Percentiles rank a stretch among this genome's conserved stretches.
phyloP scores from a whole-genome alignment of 2,888 invertebrate genomes.

The Linyphia triangularis region DNA sequence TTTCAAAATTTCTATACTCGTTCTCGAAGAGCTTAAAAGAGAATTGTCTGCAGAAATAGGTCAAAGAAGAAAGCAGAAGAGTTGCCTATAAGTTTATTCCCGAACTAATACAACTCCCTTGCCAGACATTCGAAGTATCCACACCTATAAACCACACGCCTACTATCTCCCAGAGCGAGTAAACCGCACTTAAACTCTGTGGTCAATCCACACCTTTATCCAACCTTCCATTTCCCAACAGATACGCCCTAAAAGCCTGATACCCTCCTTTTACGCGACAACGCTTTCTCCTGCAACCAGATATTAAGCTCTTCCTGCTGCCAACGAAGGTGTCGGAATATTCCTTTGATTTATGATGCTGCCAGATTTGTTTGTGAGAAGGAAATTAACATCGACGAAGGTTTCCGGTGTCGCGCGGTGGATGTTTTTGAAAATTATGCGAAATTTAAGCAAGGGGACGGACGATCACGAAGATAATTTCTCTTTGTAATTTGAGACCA shows the following conservation, averaged over 20 bases:
- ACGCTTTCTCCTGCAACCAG: not conserved
- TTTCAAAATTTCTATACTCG: no score
- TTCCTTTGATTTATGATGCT: slow-evolving; percentile 31
- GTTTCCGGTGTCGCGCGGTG: slow-evolving; percentile 39
- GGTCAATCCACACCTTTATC: slow-evolving; percentile 22
- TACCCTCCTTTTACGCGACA: slow-evolving; percentile 34
- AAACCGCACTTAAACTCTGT: slow-evolving; percentile 38
- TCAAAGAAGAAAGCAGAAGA: no score
- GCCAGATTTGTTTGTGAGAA: slow-evolving; percentile 28
- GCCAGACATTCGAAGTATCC: not conserved
- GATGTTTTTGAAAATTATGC: slow-evolving; percentile 48
- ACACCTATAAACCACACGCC: not conserved
- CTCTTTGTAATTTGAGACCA: slow-evolving; percentile 30
- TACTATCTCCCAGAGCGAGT: not conserved
- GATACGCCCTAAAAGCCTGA: slow-evolving; percentile 43
- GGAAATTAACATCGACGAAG: slow-evolving; percentile 51
- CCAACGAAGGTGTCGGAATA: not conserved
- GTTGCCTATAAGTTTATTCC: not conserved
- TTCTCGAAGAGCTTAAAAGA: not conserved
- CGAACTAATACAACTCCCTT: not conserved
- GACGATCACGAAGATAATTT: slow-evolving; percentile 40
- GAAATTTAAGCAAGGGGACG: slow-evolving; percentile 35
- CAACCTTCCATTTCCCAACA: slow-evolving; percentile 12
- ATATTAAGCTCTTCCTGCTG: slow-evolving; percentile 41
- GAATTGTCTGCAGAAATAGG: no score